Evolutionary conservation across 2,797 vertebrate species (phyloP), one percentile per base, ranked within the genome.

Genomic region (Xiphophorus birchmanni): DNA sequence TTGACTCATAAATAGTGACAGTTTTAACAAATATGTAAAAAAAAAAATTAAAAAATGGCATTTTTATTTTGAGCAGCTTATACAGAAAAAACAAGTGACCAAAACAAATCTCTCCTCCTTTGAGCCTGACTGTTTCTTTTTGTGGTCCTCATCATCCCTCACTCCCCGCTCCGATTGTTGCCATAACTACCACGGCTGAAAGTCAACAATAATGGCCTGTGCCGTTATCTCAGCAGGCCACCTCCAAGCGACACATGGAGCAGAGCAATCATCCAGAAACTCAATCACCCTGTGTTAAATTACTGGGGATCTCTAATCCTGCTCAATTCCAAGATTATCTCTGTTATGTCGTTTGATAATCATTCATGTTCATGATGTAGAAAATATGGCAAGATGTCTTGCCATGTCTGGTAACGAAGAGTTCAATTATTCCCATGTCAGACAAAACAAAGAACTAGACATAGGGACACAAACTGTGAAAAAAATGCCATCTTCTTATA

Each of bases 151-250:
- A 63, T 83, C 88, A 47, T 32, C 37, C 54, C 44, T 73, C 37
- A 0, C 56, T 50, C 63, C 32, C 81, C 71, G 60, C 56, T 56
- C 74, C 32, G 23, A 42, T 40, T 1, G 71, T 90, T 85, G 40
- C 85, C 76, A 80, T 88, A 74, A 80, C 79, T 74, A 89, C 86
- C 77, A 75, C 69, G 74, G 52, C 79, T 86, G 81, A 84, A 85
- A 91, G 91, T 89, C 76, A 75, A 67, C 80, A 65, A 67, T 88
- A 76, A 87, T 77, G 74, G 74, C 75, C 79, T 75, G 60, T 75
- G 47, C 60, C 84, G 52, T 81, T 86, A 86, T 87, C 83, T 79
- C 75, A 50, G 73, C 54, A 4, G 76, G 35, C 78, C 4, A 2
- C 79, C 77, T 67, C 52, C 54, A 65, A 21, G 60, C 26, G n/a